Percentiles rank a stretch among this genome's conserved stretches.
Conservation (phyloP, 2,113 vertebrate genomes). For the Collichthys lucidus region DNA sequence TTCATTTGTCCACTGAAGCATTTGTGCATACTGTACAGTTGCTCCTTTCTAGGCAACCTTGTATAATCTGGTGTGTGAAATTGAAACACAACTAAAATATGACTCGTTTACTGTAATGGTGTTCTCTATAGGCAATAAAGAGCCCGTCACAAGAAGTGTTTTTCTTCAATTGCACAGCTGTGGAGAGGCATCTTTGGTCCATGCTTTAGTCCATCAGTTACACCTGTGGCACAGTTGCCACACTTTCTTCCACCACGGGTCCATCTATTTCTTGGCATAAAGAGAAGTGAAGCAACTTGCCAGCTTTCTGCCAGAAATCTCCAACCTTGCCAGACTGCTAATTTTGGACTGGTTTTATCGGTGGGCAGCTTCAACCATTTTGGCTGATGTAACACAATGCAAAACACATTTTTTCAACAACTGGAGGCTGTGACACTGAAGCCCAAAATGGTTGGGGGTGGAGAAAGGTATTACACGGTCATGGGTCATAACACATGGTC, state of each 20-base stretch:
- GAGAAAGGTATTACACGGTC: not conserved
- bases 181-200: conserved; percentile 11
- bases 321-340: not conserved
- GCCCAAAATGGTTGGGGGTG: not conserved
- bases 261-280: not conserved
- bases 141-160: conserved; percentile 9
- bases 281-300: not conserved
- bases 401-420: not conserved
- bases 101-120: conserved; percentile 16
- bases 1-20: conserved; percentile 43
- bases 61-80: conserved; percentile 31
- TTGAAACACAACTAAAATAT: conserved; percentile 6
- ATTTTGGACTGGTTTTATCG: not conserved
- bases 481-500: conserved; percentile 19
- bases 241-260: not conserved
- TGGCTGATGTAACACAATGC: conserved; percentile 19
- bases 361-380: not conserved
- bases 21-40: conserved; percentile 29
- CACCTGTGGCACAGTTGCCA: conserved; percentile 35
- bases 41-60: conserved; percentile 34
- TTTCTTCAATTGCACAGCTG: not conserved
- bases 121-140: conserved; percentile 7
- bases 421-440: conserved; percentile 6
- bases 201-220: conserved; percentile 26
- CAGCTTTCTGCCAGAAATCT: not conserved